phyloP scores from a whole-genome alignment of 2,888 invertebrate species.

The Philereme vetulata region DNA sequence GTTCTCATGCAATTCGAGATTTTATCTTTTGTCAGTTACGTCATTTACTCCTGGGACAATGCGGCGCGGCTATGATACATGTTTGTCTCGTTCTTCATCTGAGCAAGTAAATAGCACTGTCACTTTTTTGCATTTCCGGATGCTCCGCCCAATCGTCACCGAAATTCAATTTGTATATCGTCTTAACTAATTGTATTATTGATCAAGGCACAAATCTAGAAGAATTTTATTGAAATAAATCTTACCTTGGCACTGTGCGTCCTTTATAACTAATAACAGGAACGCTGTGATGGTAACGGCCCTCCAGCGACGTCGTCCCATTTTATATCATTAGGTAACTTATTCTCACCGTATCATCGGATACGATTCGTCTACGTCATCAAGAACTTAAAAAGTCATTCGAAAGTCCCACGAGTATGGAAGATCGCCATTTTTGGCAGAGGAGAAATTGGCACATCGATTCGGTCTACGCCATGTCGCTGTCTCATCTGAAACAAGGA shows the following conservation, averaged over 20 bases:
- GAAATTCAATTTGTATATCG: no score
- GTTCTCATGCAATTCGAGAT: no score
- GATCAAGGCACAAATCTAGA: not conserved
- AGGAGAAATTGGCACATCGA: constrained; percentile 52
- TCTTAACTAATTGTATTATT: no score
- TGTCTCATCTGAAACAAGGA: constrained; percentile 72
- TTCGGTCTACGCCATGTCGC: constrained; percentile 56
- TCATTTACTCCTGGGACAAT: no score
- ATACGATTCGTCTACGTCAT: constrained; percentile 46
- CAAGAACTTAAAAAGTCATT: constrained; percentile 51
- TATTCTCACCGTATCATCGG: constrained; percentile 75
- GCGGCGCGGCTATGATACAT: no score
- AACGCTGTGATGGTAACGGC: constrained; percentile 72
- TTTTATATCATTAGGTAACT: constrained; percentile 48
- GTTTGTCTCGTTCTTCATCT: no score
- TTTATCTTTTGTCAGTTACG: no score
- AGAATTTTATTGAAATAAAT: constrained; percentile 13
- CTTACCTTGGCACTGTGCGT: constrained; percentile 77
- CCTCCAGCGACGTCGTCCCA: constrained; percentile 79
- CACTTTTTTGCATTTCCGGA: no score
- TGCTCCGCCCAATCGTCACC: no score
- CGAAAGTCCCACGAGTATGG: constrained; percentile 48
- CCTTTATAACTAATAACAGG: constrained; percentile 70
- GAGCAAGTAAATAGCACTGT: no score
- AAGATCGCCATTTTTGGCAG: constrained; percentile 57